Evolutionary conservation across 2,113 vertebrate species (phyloP).

Genomic region (Cairina moschata): DNA sequence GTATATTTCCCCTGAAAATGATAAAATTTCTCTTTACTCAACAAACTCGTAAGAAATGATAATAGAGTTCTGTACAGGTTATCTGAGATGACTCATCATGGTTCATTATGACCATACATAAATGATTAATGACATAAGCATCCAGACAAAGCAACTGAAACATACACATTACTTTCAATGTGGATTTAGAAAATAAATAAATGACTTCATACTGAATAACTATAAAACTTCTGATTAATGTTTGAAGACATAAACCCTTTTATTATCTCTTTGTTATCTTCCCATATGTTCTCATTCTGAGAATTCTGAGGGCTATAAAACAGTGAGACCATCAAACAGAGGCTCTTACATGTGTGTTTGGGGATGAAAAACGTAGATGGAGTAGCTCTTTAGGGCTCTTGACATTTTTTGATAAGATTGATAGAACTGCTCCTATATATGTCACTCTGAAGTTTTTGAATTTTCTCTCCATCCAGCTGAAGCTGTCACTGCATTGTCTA

Average conservation of each 20-base stretch:
- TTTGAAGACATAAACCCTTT: neutral
- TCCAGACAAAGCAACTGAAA: too few species aligned
- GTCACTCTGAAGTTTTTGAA: neutral
- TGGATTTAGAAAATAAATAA: too few species aligned
- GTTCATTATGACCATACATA: too few species aligned
- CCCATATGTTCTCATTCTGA: neutral
- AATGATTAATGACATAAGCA: too few species aligned
- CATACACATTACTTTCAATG: too few species aligned
- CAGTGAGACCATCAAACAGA: neutral
- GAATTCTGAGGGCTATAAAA: neutral
- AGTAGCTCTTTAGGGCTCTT: neutral
- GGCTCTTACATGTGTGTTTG: rapidly evolving
- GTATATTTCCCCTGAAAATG: neutral
- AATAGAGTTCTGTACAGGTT: too few species aligned
- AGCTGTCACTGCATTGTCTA: neutral
- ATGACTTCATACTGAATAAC: neutral
- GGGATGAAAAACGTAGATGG: neutral
- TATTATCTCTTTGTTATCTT: neutral
- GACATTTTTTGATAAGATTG: neutral
- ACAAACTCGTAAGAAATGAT: too few species aligned
- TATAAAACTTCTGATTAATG: neutral
- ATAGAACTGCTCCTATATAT: neutral
- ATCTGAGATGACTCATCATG: too few species aligned
- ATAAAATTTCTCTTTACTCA: too few species aligned
- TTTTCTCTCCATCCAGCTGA: neutral